Evolutionary conservation across 2,888 invertebrate species (phyloP), one percentile per base, ranked within the genome.

Genomic region (Lasioglossum pauxillum): DNA sequence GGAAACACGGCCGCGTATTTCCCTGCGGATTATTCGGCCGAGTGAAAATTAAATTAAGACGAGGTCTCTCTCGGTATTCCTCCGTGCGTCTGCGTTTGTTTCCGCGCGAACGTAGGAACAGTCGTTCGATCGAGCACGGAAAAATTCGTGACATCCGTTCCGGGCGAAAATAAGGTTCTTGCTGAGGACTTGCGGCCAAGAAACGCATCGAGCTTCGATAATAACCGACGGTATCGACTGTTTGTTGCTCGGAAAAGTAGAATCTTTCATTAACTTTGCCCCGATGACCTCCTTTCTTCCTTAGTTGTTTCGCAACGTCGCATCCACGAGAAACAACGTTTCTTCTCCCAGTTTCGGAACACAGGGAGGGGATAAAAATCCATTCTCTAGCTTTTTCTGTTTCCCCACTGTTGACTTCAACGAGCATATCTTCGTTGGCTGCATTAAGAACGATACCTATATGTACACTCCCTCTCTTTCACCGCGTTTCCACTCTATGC

Each of bases 11-110:
- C 12, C 57, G 64, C 41, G 46, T 78, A 90, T 90, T 90, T 85
- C 85, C 87, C 86, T 57, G 75, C 23, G 86, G 85, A 90, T 86
- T 78, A 71, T 78, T 19, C 79, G 74, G 35, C 10, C 75, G 53
- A 78, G 73, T 76, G 81, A 75, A 84, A 89, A 89, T 89, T 86
- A 84, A 88, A 87, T 91, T 86, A 86, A 90, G 81, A 87, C 31
- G 16, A 16, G 64, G 16, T 64, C 31, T 64, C 31, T 64, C 64
- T 5, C 64, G 31, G 31, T 31, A 31, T 31, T 8, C 31, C 64
- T 64, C 12, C 16, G 16, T 31, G 7, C 31, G 31, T 64, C 27
- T 60, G 5, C 14, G 38, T 35, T 83, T 64, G 78, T 83, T 71
- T 49, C 60, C 31, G 31, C 60, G 57, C 3, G 16, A 35, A 2